phyloP scores from a whole-genome alignment of 1,140 invertebrate species.

The Drosophila nannoptera region DNA sequence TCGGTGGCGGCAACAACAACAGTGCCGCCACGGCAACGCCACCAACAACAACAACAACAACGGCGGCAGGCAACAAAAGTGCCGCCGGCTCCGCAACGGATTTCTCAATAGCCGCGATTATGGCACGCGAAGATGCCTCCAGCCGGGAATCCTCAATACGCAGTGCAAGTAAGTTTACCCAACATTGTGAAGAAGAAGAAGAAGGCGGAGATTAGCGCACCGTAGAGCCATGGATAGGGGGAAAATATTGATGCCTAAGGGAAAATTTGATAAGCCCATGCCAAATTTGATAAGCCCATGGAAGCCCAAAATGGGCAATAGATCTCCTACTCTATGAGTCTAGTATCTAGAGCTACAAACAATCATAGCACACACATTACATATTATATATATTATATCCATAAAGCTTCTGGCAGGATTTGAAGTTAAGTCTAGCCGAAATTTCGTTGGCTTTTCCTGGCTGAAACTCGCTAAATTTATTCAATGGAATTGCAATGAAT shows the following conservation, averaged over 20 bases:
- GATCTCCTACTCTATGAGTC: no score
- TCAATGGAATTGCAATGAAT: no score
- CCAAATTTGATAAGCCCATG: no score
- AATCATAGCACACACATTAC: no score
- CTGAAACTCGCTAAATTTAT: no score
- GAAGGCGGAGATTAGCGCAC: neutral
- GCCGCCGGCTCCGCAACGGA: slow-evolving; percentile 85
- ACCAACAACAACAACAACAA: slow-evolving; percentile 42
- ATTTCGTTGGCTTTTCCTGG: no score
- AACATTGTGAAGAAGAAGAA: neutral
- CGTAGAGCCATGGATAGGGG: neutral
- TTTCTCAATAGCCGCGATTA: slow-evolving; percentile 95
- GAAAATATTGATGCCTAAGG: neutral
- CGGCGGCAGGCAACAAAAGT: slow-evolving; percentile 68
- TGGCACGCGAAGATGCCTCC: slow-evolving; percentile 86
- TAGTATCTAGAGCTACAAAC: no score
- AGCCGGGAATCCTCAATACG: slow-evolving; percentile 80
- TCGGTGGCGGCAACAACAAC: slow-evolving; percentile 39
- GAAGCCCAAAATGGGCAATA: no score
- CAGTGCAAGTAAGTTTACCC: slow-evolving; percentile 76
- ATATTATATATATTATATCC: no score
- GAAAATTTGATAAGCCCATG: no score
- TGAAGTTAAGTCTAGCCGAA: no score
- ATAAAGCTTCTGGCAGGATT: no score
- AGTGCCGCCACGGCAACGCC: slow-evolving; percentile 40